phyloP scores from a whole-genome alignment of 2,797 vertebrate species.

The Cottoperca gobio region DNA sequence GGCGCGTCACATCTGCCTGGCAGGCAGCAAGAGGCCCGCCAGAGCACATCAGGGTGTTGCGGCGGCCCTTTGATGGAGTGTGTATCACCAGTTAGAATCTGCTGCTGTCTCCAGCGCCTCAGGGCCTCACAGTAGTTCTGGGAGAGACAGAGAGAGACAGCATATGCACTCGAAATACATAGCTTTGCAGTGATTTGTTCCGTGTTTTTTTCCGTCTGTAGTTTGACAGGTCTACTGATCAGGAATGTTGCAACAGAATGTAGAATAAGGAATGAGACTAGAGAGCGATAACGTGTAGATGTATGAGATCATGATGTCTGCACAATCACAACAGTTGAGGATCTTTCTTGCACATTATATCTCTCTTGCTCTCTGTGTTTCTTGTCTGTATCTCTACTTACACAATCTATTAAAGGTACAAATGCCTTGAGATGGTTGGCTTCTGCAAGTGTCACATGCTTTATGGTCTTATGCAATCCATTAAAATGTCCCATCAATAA shows the following conservation, averaged over 20 bases:
- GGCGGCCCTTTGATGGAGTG: constrained; percentile 68
- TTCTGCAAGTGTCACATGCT: not conserved
- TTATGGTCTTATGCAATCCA: not conserved
- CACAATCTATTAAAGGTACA: not conserved
- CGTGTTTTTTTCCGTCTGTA: constrained; percentile 26
- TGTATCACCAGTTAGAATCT: constrained; percentile 69
- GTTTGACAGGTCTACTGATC: constrained; percentile 61
- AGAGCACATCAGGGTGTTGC: constrained; percentile 60
- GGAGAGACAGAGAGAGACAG: constrained; percentile 42
- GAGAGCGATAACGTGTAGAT: constrained; percentile 10
- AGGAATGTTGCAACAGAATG: constrained; percentile 55
- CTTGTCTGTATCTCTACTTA: not conserved
- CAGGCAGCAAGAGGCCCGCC: constrained; percentile 57
- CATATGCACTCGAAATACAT: constrained; percentile 48
- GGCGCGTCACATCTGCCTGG: constrained; percentile 53
- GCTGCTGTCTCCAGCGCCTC: constrained; percentile 69
- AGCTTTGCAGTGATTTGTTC: constrained; percentile 49
- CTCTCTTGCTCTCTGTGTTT: not conserved
- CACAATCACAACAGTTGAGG: constrained; percentile 14
- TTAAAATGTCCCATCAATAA: not conserved
- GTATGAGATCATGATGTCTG: constrained; percentile 5
- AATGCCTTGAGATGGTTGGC: not conserved
- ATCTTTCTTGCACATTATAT: not conserved
- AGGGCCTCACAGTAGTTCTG: constrained; percentile 56
- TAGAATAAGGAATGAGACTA: constrained; percentile 25